A percentile compares a stretch with the other conserved stretches of the same genome.
Conservation (phyloP, 2,888 invertebrate species). For the Stenodera caucasica region DNA sequence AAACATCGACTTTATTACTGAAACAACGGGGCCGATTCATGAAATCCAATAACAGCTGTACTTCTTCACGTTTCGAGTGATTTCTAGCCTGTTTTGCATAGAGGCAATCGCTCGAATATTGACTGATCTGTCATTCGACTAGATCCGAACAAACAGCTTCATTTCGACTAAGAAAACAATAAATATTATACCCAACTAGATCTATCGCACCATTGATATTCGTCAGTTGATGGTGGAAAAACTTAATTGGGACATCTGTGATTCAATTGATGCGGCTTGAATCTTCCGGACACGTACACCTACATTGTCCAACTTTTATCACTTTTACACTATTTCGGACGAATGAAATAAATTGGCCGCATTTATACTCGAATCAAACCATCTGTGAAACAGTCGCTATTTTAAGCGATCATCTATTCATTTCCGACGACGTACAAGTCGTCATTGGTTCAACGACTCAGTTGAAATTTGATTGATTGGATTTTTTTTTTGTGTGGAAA, state of each 20-base stretch:
- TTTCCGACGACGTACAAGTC: background rate
- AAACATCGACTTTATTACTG: slow-evolving; percentile 53
- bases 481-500: no score
- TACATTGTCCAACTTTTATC: slow-evolving; percentile 19
- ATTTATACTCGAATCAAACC: background rate
- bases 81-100: slow-evolving; percentile 52
- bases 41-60: slow-evolving; percentile 54
- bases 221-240: no score
- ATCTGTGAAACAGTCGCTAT: background rate
- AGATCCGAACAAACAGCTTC: slow-evolving; percentile 19
- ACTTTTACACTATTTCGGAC: slow-evolving; percentile 3
- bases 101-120: slow-evolving; percentile 43
- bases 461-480: no score
- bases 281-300: slow-evolving; percentile 35
- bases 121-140: slow-evolving; percentile 40
- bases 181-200: background rate
- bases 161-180: slow-evolving; percentile 12
- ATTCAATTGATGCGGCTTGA: slow-evolving; percentile 38
- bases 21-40: slow-evolving; percentile 49
- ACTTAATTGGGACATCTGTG: slow-evolving; percentile 31
- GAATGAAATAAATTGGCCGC: background rate
- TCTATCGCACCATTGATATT: no score
- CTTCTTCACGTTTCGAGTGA: slow-evolving; percentile 50
- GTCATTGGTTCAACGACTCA: background rate
- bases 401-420: background rate